Percentiles rank a stretch among this genome's conserved stretches.
phyloP scores from a whole-genome alignment of 1,140 invertebrate species.

The Musca domestica region DNA sequence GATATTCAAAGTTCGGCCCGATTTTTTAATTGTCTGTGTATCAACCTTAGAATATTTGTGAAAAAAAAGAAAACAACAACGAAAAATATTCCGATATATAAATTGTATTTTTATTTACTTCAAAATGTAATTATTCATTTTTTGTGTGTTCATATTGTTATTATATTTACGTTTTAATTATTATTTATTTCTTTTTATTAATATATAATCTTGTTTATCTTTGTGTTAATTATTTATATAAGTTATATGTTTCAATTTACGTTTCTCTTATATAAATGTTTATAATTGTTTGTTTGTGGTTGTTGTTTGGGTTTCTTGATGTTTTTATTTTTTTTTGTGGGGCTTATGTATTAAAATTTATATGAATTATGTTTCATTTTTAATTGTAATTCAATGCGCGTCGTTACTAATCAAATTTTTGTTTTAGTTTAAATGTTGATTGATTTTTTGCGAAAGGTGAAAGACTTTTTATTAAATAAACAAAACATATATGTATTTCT shows the following conservation, averaged over 20 bases:
- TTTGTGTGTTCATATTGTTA: conserved; percentile 3
- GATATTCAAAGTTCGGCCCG: too few relatives aligned
- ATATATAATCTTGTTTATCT: conserved; percentile 3
- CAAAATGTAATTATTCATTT: conserved; percentile 18
- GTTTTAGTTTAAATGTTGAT: neutral
- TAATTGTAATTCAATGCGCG: neutral
- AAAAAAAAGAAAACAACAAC: too few relatives aligned
- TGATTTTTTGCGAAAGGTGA: neutral
- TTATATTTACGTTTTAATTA: neutral
- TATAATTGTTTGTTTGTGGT: neutral
- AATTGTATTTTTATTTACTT: conserved; percentile 21
- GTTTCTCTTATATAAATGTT: conserved; percentile 4
- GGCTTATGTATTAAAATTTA: conserved; percentile 9
- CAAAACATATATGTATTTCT: neutral
- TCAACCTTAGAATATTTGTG: too few relatives aligned
- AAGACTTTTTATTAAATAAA: neutral
- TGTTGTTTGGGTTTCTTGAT: conserved; percentile 6
- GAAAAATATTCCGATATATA: neutral
- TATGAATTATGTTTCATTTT: neutral
- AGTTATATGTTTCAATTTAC: neutral
- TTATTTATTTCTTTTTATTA: conserved; percentile 11
- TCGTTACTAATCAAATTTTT: neutral
- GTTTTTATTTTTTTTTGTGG: neutral
- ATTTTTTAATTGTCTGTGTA: too few relatives aligned
- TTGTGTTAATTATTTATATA: conserved; percentile 5